These are phyloP conservation scores for Papilio xuthus DNA, from an alignment of 1,140 invertebrate species.

Conservation along the genomic window DNA sequence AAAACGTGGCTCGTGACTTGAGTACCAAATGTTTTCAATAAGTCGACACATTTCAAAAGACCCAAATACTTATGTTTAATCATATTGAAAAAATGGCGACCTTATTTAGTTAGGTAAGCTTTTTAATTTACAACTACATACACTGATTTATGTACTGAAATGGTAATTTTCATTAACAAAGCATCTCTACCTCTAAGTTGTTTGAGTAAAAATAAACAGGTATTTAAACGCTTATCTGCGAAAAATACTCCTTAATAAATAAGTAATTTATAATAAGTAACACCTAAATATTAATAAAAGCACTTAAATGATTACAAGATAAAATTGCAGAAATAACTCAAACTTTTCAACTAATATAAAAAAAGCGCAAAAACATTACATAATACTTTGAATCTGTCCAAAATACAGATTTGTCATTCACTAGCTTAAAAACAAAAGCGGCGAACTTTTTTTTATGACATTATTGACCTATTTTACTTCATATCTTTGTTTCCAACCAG, in stretches of 20 bases:
- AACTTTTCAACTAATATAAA: not conserved
- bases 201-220: not conserved
- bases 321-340: not conserved
- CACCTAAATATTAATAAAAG: not conserved
- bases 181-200: too few species aligned
- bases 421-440: conserved; percentile 35
- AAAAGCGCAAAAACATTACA: not conserved
- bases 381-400: conserved; percentile 12
- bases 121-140: not conserved
- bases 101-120: not conserved
- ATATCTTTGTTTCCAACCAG: conserved; percentile 39
- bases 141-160: not conserved
- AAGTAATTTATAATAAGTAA: not conserved
- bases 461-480: conserved; percentile 40
- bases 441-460: conserved; percentile 38
- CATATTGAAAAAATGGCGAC: not conserved
- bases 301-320: not conserved
- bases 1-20: conserved; percentile 25
- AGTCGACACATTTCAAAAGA: conserved; percentile 31
- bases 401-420: conserved; percentile 37
- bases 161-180: too few species aligned
- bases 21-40: conserved; percentile 11
- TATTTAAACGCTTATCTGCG: too few species aligned
- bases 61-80: conserved; percentile 16
- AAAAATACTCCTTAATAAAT: too few species aligned